Conservation (phyloP, 2,797 vertebrate genomes). For the Percopsis omiscomaycus region DNA sequence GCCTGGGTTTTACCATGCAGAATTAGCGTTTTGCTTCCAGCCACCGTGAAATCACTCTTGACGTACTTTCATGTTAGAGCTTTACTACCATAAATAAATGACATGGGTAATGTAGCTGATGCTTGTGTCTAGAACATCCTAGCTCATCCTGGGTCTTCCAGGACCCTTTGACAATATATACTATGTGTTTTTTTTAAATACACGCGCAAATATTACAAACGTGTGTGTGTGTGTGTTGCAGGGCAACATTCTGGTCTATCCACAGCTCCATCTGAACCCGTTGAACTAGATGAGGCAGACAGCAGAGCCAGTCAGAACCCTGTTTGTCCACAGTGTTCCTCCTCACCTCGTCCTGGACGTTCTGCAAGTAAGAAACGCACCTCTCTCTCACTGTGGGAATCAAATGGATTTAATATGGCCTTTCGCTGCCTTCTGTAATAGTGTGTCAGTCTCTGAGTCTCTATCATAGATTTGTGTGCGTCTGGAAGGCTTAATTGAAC, state of each 20-base stretch:
- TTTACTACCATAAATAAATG: too few relatives aligned
- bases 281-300: constrained; percentile 35
- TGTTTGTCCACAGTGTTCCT: constrained; percentile 38
- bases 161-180: too few relatives aligned
- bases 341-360: neutral
- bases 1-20: too few relatives aligned
- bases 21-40: too few relatives aligned
- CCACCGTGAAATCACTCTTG: too few relatives aligned
- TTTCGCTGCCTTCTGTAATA: neutral
- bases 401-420: neutral
- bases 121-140: too few relatives aligned
- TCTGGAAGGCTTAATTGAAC: neutral
- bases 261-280: neutral
- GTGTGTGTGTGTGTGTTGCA: constrained; percentile 24
- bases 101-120: too few relatives aligned
- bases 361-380: constrained; percentile 32
- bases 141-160: too few relatives aligned
- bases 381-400: neutral
- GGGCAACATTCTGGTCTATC: constrained; percentile 31
- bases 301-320: neutral
- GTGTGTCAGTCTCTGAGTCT: too few relatives aligned
- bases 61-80: too few relatives aligned
- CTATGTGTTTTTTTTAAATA: too few relatives aligned
- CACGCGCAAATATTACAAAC: neutral
- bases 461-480: neutral